phyloP scores from a whole-genome alignment of 2,113 vertebrate species.

The Sinocyclocheilus grahami region DNA sequence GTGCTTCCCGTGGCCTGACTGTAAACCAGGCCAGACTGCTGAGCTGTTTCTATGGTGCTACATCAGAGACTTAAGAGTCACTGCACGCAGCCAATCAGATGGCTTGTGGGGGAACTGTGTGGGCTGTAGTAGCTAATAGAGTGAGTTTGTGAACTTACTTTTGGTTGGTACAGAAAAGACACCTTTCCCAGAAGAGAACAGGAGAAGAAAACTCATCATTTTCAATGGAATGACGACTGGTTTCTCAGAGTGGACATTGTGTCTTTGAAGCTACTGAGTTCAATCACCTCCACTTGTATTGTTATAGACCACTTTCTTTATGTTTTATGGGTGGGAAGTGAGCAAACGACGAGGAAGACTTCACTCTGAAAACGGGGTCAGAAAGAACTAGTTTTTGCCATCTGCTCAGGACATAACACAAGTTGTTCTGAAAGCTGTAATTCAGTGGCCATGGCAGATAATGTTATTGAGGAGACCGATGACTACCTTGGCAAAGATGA shows the following conservation, averaged over 20 bases:
- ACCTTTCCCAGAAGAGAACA: background rate
- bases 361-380: background rate
- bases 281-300: background rate
- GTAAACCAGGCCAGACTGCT: constrained; percentile 50
- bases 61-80: constrained; percentile 10
- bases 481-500: constrained; percentile 78
- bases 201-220: background rate
- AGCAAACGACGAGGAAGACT: background rate
- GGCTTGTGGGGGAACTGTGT: constrained; percentile 39
- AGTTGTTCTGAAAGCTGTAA: background rate
- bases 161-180: background rate
- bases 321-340: constrained; percentile 9
- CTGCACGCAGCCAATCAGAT: constrained; percentile 48
- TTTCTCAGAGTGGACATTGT: background rate
- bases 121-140: constrained; percentile 40
- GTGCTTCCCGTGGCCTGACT: constrained; percentile 46
- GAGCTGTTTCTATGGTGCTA: constrained; percentile 43
- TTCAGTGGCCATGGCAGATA: constrained; percentile 79
- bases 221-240: constrained; percentile 10
- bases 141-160: constrained; percentile 24
- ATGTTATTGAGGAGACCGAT: constrained; percentile 77
- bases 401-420: background rate
- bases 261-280: background rate
- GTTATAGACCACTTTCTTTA: background rate
- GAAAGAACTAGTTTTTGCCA: constrained; percentile 21